Conservation (phyloP, 2,113 vertebrate genomes). For the Nesoenas mayeri region DNA sequence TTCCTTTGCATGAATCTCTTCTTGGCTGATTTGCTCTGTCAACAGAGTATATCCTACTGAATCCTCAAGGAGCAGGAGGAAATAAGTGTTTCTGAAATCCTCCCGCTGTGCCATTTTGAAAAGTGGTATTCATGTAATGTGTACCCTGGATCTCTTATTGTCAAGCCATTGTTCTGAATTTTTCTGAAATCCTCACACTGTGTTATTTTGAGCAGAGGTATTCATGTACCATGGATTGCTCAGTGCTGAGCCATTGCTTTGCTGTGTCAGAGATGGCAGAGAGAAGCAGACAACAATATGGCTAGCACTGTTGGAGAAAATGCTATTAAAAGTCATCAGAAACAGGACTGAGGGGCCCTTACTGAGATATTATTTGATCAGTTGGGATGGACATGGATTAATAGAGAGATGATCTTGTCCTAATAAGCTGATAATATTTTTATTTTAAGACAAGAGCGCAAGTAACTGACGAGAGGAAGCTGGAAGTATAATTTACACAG, state of each 20-base stretch:
- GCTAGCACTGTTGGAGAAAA: constrained; percentile 27
- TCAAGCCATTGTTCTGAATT: constrained; percentile 38
- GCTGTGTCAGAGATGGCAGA: constrained; percentile 23
- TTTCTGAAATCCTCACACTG: constrained; percentile 58
- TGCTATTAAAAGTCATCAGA: constrained; percentile 5
- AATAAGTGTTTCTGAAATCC: constrained; percentile 41
- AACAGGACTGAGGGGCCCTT: background rate
- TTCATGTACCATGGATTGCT: constrained; percentile 6
- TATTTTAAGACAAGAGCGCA: background rate
- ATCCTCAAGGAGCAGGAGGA: constrained; percentile 41
- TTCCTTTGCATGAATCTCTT: background rate
- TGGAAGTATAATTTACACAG: background rate
- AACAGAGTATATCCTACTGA: background rate
- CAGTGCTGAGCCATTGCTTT: constrained; percentile 43
- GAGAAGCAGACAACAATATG: constrained; percentile 11
- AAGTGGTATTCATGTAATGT: constrained; percentile 46
- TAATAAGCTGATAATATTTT: constrained; percentile 13
- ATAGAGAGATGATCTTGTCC: background rate
- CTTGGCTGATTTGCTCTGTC: constrained; percentile 41
- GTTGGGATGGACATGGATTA: background rate
- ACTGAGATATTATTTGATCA: constrained; percentile 30
- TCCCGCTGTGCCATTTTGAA: constrained; percentile 57
- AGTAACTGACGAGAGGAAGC: background rate
- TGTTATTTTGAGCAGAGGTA: constrained; percentile 57
- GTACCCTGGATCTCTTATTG: constrained; percentile 10